Conservation (phyloP, 2,797 vertebrate genomes). For the Diglossa cyanea region DNA sequence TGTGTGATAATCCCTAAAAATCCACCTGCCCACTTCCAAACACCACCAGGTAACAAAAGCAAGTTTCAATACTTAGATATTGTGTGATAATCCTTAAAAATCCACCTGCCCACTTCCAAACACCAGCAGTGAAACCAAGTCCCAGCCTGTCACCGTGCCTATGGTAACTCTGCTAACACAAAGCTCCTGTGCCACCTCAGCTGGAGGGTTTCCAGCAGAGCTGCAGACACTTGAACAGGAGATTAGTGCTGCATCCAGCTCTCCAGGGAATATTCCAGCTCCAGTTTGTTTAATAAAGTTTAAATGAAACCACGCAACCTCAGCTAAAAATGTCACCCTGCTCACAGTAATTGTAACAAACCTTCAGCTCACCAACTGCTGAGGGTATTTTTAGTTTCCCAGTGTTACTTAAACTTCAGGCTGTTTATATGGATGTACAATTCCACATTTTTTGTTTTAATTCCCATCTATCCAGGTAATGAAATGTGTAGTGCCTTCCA, state of each 20-base stretch:
- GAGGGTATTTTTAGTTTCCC: neutral
- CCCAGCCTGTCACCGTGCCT: neutral
- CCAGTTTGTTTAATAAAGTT: slow-evolving; percentile 59
- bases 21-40: neutral
- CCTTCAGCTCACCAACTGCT: neutral
- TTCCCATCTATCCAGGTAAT: neutral
- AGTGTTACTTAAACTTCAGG: slow-evolving; percentile 7
- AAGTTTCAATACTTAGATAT: neutral
- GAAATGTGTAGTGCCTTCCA: neutral
- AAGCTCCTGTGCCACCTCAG: neutral
- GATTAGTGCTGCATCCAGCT: slow-evolving; percentile 2
- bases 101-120: neutral
- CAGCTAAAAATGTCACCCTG: slow-evolving; percentile 35
- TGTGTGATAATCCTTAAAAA: neutral
- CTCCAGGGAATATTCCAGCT: slow-evolving; percentile 6
- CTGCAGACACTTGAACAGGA: neutral
- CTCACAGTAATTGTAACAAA: slow-evolving; percentile 1
- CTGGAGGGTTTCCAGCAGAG: neutral
- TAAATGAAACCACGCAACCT: slow-evolving; percentile 41
- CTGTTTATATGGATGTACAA: neutral
- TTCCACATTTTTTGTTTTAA: neutral
- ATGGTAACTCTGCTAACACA: neutral
- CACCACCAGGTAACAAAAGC: neutral
- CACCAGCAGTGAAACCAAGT: neutral
- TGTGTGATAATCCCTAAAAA: neutral